phyloP scores from a whole-genome alignment of 2,113 vertebrate species.

The Chascanopsetta lugubris region DNA sequence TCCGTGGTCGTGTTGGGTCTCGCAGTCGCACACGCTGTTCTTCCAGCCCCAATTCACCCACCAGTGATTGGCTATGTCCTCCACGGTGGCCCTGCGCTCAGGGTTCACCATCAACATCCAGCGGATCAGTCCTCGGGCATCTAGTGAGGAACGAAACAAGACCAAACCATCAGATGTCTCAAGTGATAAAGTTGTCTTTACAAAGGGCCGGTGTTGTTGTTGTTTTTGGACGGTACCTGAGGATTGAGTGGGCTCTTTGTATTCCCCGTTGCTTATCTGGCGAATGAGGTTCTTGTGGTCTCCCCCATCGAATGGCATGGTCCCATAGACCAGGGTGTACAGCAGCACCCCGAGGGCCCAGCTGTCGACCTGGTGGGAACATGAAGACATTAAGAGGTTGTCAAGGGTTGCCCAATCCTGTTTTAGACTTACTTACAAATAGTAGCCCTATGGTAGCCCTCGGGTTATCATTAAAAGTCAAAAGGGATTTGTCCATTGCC shows the following conservation, averaged over 20 bases:
- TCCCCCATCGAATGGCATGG: constrained; percentile 97
- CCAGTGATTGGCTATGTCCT: constrained; percentile 99
- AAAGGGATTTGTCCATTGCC: no score
- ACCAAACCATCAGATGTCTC: neutral
- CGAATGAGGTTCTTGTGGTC: constrained; percentile 98
- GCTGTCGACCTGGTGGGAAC: constrained; percentile 92
- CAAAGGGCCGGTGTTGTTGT: constrained; percentile 11
- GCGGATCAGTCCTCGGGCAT: constrained; percentile 96
- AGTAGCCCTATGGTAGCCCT: no score
- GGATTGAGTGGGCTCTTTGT: constrained; percentile 96
- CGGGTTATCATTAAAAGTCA: no score
- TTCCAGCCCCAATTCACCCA: constrained; percentile 99
- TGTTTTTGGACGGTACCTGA: no score
- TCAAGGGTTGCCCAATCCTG: no score
- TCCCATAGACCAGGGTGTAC: constrained; percentile 97
- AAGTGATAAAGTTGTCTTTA: constrained; percentile 3
- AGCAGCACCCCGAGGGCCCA: constrained; percentile 98
- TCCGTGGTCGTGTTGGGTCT: constrained; percentile 83
- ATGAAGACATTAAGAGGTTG: neutral
- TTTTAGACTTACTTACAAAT: no score
- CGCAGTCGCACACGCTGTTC: constrained; percentile 96
- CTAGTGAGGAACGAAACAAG: constrained; percentile 66
- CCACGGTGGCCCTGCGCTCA: constrained; percentile 93
- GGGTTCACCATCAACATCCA: constrained; percentile 99
- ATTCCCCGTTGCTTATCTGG: constrained; percentile 98